These are phyloP conservation scores for Folsomia manolachei DNA, from an alignment of 2,888 invertebrate genomes.

Conservation along the genomic window DNA sequence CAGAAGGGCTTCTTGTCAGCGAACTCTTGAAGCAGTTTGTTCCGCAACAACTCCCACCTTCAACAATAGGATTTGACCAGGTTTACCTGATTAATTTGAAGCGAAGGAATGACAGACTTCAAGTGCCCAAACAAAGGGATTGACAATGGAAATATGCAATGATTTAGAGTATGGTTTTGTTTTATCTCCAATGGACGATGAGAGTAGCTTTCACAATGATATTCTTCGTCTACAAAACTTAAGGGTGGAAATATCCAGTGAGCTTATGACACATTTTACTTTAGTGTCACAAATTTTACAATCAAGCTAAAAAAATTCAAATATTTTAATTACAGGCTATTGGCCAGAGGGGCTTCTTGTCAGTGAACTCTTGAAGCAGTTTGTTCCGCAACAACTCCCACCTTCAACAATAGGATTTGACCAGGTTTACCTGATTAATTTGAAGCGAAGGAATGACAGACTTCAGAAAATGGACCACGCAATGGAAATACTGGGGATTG, in stretches of 20 bases:
- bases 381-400: conserved; percentile 51
- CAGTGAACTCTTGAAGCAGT: conserved; percentile 25
- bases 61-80: conserved; percentile 70
- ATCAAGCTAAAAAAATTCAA: not conserved
- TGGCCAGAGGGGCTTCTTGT: conserved; percentile 42
- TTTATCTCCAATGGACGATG: conserved; percentile 73
- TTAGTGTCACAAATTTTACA: too few relatives aligned
- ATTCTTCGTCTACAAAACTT: conserved; percentile 70
- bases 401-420: conserved; percentile 70
- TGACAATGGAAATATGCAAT: conserved; percentile 75
- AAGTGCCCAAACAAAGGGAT: conserved; percentile 68
- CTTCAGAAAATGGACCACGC: conserved; percentile 72
- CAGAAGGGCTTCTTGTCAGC: conserved; percentile 31
- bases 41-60: conserved; percentile 55
- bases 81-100: conserved; percentile 91
- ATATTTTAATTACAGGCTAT: conserved; percentile 43
- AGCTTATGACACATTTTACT: too few relatives aligned
- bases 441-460: conserved; percentile 76
- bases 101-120: conserved; percentile 73
- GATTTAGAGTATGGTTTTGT: conserved; percentile 77
- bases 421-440: conserved; percentile 88
- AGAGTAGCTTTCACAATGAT: conserved; percentile 65
- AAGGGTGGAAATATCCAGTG: conserved; percentile 73
- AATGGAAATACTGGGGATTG: conserved; percentile 76
- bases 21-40: conserved; percentile 30